A percentile compares a stretch with the other conserved stretches of the same genome.
Evolutionary conservation across 2,113 vertebrate species (phyloP).

Genomic region (human (Homo sapiens)): GRCh38 chr2:48010501-48011000

Average conservation of each 20-base stretch:
- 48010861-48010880: slow-evolving; percentile 10
- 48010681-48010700: background rate
- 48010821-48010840: background rate
- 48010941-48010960: background rate
- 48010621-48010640: background rate
- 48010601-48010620: background rate
- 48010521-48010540: background rate
- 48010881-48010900: background rate
- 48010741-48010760: background rate
- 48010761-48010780: background rate
- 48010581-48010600: background rate
- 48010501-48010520: background rate
- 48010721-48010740: background rate
- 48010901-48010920: background rate
- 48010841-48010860: slow-evolving; percentile 18
- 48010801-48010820: background rate
- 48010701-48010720: background rate
- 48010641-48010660: background rate
- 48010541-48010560: background rate
- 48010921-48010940: background rate
- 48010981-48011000: background rate
- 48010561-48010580: background rate
- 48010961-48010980: background rate
- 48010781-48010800: background rate
- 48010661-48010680: background rate